Evolutionary conservation across 2,888 invertebrate genomes (phyloP).

Genomic region (Drosophila prostipennis): DNA sequence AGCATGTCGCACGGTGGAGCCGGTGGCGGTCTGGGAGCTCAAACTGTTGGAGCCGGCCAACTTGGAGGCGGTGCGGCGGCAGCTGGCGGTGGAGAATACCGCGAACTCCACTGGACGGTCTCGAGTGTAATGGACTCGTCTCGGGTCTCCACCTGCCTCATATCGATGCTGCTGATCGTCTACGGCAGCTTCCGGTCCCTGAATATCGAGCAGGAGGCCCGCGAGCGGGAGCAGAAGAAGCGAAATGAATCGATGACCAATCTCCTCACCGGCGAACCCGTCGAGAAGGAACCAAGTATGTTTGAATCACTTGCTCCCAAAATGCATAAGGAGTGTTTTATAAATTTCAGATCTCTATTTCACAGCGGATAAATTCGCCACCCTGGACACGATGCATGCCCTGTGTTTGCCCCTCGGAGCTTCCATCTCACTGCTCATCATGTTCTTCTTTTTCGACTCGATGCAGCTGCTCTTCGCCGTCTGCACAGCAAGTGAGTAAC

Average conservation of each 20-base stretch:
- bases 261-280: slow-evolving; percentile 83
- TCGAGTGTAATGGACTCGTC: slow-evolving; percentile 99
- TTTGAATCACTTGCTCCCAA: slow-evolving; percentile 14
- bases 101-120: slow-evolving; percentile 91
- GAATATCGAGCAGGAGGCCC: slow-evolving; percentile 97
- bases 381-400: slow-evolving; percentile 98
- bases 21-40: slow-evolving; percentile 69
- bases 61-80: slow-evolving; percentile 78
- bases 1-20: slow-evolving; percentile 82
- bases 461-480: slow-evolving; percentile 98
- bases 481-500: slow-evolving; percentile 96
- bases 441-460: slow-evolving; percentile 99
- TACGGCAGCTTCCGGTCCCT: slow-evolving; percentile 98
- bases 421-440: slow-evolving; percentile 96
- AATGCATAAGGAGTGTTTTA: slow-evolving; percentile 4
- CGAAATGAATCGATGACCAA: slow-evolving; percentile 86
- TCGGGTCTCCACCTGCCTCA: slow-evolving; percentile 97
- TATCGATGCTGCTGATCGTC: slow-evolving; percentile 98
- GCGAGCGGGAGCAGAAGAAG: slow-evolving; percentile 91
- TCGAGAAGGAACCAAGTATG: slow-evolving; percentile 85
- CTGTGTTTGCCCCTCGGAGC: slow-evolving; percentile 98
- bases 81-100: slow-evolving; percentile 81
- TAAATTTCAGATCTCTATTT: slow-evolving; percentile 17
- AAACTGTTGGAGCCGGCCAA: slow-evolving; percentile 74
- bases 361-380: slow-evolving; percentile 90